Evolutionary conservation across 2,888 invertebrate genomes (phyloP).

Genomic region (Trimorus sp.): DNA sequence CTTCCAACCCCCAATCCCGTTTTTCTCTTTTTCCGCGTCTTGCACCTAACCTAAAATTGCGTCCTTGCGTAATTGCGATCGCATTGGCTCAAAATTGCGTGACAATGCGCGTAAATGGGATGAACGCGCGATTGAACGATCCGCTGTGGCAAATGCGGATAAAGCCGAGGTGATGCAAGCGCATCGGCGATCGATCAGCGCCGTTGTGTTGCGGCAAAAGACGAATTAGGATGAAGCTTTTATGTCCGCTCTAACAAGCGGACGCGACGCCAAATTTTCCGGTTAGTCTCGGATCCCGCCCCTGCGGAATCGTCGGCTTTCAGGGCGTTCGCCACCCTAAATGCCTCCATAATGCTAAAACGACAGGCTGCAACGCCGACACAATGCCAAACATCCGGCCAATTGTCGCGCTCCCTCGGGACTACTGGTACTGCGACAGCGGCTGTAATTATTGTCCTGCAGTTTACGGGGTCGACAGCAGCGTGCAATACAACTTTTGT

Average conservation of each 20-base stretch:
- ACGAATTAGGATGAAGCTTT: slow-evolving; percentile 61
- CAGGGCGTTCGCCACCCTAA: slow-evolving; percentile 66
- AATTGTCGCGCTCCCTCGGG: slow-evolving; percentile 77
- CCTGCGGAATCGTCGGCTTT: slow-evolving; percentile 66
- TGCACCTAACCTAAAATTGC: not conserved
- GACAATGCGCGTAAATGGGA: slow-evolving; percentile 3
- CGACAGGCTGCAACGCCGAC: slow-evolving; percentile 66
- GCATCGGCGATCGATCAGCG: slow-evolving; percentile 56
- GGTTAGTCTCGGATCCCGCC: slow-evolving; percentile 69
- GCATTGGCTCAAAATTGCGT: slow-evolving; percentile 15
- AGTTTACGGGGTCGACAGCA: slow-evolving; percentile 69
- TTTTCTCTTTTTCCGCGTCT: too few relatives aligned
- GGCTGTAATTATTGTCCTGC: slow-evolving; percentile 67
- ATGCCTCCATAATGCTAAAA: slow-evolving; percentile 65
- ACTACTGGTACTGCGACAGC: slow-evolving; percentile 59
- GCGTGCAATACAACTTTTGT: slow-evolving; percentile 53
- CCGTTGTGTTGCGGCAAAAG: slow-evolving; percentile 33
- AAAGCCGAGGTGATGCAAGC: slow-evolving; percentile 43
- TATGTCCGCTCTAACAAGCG: slow-evolving; percentile 60
- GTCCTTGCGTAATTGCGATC: slow-evolving; percentile 1
- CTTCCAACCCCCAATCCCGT: too few relatives aligned
- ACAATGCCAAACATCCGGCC: slow-evolving; percentile 80
- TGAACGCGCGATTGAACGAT: slow-evolving; percentile 39
- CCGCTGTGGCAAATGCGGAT: slow-evolving; percentile 31
- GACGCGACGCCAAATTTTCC: slow-evolving; percentile 68